A percentile compares a stretch with the other conserved stretches of the same genome.
These are phyloP conservation scores for Malacoraja senta DNA, from an alignment of 2,797 vertebrate genomes.

Conservation along the genomic window DNA sequence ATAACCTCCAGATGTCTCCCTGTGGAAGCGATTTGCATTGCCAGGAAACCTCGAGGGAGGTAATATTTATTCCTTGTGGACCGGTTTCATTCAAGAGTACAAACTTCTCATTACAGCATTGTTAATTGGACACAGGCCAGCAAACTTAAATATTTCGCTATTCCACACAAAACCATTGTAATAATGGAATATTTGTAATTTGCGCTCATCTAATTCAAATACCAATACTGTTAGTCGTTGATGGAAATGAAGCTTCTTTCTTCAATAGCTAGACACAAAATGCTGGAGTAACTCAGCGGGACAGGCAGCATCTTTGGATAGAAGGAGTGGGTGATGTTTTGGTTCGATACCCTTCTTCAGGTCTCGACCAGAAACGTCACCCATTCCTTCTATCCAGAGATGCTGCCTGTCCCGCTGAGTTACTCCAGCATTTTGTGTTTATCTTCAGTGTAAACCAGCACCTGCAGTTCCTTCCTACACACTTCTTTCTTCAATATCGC, in stretches of 20 bases:
- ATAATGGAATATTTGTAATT: conserved; percentile 3
- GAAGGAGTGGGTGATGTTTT: too few relatives aligned
- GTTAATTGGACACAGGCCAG: background rate
- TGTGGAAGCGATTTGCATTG: background rate
- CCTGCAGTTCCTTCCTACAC: too few relatives aligned
- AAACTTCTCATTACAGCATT: background rate
- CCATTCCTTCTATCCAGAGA: too few relatives aligned
- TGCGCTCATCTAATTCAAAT: background rate
- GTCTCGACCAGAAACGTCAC: too few relatives aligned
- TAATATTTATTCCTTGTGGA: background rate
- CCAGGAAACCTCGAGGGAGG: background rate
- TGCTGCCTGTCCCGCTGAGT: too few relatives aligned
- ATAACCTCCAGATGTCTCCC: background rate
- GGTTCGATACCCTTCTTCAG: too few relatives aligned
- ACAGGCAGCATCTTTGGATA: too few relatives aligned
- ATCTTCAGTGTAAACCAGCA: too few relatives aligned
- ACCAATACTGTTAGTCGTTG: background rate
- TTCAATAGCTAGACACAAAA: too few relatives aligned
- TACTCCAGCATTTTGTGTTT: too few relatives aligned
- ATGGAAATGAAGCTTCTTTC: background rate
- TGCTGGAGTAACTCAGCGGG: too few relatives aligned
- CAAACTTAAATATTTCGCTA: background rate
- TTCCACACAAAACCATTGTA: background rate
- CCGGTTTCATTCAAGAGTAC: background rate
- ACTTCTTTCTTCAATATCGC: background rate